These are phyloP conservation scores for Cranoglanis bouderius DNA, from an alignment of 2,113 vertebrate genomes.

Conservation along the genomic window DNA sequence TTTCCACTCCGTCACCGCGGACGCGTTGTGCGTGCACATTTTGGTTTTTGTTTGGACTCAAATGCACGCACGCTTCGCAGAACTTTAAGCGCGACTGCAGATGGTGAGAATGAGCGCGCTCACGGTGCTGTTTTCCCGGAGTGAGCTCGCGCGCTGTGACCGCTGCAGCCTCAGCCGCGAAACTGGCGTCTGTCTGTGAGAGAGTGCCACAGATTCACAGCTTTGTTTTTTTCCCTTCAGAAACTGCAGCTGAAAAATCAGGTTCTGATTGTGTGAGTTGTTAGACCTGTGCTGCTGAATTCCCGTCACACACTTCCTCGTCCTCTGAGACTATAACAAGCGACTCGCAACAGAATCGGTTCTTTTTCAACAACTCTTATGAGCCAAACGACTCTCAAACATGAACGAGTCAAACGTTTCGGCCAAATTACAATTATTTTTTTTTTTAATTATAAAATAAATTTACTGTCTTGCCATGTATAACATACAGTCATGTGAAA, in stretches of 20 bases:
- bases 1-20: slow-evolving; percentile 55
- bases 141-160: neutral
- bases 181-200: neutral
- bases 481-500: neutral
- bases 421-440: neutral
- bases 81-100: neutral
- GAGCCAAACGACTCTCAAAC: neutral
- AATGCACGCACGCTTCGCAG: slow-evolving; percentile 40
- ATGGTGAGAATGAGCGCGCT: neutral
- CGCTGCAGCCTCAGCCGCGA: neutral
- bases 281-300: slow-evolving; percentile 47
- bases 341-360: slow-evolving; percentile 28
- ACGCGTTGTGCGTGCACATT: slow-evolving; percentile 59
- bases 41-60: slow-evolving; percentile 7
- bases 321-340: slow-evolving; percentile 57
- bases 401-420: neutral
- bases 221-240: neutral
- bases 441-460: neutral
- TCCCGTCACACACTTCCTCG: slow-evolving; percentile 59
- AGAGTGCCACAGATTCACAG: neutral
- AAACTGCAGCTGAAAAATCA: slow-evolving; percentile 13
- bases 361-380: slow-evolving; percentile 26
- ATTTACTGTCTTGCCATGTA: neutral
- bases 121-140: neutral
- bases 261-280: slow-evolving; percentile 21